phyloP scores from a whole-genome alignment of 2,113 vertebrate genomes.

The Macquaria ambigua region DNA sequence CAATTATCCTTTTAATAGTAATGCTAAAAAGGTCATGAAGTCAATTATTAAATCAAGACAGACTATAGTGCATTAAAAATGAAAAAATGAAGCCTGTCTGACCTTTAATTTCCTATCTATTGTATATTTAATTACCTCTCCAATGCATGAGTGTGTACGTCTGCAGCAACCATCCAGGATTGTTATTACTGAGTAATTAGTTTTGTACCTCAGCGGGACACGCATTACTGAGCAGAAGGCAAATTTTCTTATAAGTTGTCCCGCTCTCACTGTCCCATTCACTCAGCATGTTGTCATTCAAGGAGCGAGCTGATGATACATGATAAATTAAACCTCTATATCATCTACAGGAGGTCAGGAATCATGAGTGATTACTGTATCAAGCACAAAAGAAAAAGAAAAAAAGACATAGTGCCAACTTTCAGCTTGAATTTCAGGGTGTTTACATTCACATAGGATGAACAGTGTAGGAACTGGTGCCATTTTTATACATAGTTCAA shows the following conservation, averaged over 20 bases:
- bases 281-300: slow-evolving; percentile 44
- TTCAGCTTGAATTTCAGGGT: not conserved
- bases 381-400: not conserved
- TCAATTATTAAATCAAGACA: slow-evolving; percentile 50
- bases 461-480: not conserved
- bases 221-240: slow-evolving; percentile 67
- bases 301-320: slow-evolving; percentile 24
- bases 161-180: slow-evolving; percentile 31
- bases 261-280: slow-evolving; percentile 16
- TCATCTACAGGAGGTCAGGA: slow-evolving; percentile 24
- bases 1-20: slow-evolving; percentile 36
- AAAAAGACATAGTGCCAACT: not conserved
- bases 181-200: slow-evolving; percentile 74
- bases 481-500: too few relatives aligned
- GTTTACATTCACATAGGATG: not conserved
- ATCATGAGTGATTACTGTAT: not conserved
- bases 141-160: slow-evolving; percentile 23
- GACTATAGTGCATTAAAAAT: not conserved
- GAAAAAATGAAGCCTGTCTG: slow-evolving; percentile 31
- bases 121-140: slow-evolving; percentile 59
- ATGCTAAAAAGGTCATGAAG: slow-evolving; percentile 45
- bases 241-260: slow-evolving; percentile 48
- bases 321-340: slow-evolving; percentile 28
- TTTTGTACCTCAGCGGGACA: slow-evolving; percentile 57
- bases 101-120: slow-evolving; percentile 59